Conservation (phyloP, 2,888 invertebrate genomes). For the Ormyrus thymus region DNA sequence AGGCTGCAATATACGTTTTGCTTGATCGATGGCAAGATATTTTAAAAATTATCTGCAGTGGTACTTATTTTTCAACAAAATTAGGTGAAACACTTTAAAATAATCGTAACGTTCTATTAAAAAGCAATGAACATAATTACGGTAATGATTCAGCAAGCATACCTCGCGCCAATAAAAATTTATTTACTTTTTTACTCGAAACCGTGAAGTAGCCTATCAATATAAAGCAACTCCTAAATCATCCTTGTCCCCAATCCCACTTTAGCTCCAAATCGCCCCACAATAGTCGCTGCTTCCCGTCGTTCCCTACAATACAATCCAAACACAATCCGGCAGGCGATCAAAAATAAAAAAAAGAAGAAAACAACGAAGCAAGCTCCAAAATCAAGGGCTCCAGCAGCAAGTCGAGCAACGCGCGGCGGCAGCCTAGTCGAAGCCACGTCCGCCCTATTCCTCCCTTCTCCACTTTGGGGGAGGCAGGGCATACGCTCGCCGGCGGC, state of each 20-base stretch:
- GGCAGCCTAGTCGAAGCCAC: neutral
- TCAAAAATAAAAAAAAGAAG: neutral
- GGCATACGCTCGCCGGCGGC: constrained; percentile 54
- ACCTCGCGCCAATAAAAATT: no score
- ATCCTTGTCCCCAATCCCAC: neutral
- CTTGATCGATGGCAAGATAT: no score
- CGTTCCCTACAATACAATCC: neutral
- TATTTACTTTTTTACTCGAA: neutral
- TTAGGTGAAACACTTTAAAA: no score
- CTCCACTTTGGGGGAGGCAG: neutral
- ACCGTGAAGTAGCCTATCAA: neutral
- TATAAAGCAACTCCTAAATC: neutral
- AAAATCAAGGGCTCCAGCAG: no score
- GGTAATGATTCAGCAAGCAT: no score
- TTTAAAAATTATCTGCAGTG: no score
- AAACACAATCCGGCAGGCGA: neutral
- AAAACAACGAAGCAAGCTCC: no score
- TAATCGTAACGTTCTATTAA: no score
- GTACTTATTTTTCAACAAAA: no score
- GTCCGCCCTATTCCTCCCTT: constrained; percentile 24
- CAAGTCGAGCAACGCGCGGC: neutral
- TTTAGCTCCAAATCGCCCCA: constrained; percentile 11
- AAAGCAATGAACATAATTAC: no score
- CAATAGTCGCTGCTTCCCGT: neutral
- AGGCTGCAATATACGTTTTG: no score